Conservation (phyloP, 2,888 invertebrate species). For the Pheosia gnoma region DNA sequence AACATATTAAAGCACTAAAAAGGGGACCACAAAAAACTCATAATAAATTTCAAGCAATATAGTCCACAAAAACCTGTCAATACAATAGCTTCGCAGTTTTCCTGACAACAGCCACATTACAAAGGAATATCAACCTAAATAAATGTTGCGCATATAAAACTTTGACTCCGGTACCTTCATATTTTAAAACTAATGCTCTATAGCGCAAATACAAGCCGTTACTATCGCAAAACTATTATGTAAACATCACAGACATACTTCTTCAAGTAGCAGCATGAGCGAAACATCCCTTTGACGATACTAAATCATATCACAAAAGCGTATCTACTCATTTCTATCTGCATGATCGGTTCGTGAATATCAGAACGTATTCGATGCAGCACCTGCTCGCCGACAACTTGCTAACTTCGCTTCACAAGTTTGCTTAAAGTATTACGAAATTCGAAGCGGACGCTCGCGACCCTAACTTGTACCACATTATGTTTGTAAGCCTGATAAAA, state of each 20-base stretch:
- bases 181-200: too few species aligned
- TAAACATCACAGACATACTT: neutral
- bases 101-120: too few species aligned
- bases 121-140: too few species aligned
- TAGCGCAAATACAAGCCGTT: too few species aligned
- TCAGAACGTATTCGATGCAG: constrained; percentile 69
- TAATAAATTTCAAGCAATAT: too few species aligned
- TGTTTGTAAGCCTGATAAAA: constrained; percentile 72
- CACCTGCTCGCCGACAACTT: constrained; percentile 69
- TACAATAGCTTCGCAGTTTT: too few species aligned
- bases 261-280: neutral
- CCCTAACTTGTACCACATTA: constrained; percentile 62
- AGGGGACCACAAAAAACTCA: too few species aligned
- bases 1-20: too few species aligned
- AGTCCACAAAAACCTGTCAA: too few species aligned
- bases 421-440: constrained; percentile 79
- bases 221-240: too few species aligned
- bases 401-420: constrained; percentile 70
- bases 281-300: constrained; percentile 10
- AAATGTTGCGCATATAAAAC: too few species aligned
- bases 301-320: constrained; percentile 18
- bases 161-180: too few species aligned
- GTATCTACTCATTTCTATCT: constrained; percentile 49
- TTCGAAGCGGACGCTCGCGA: constrained; percentile 63
- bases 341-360: constrained; percentile 57